Evolutionary conservation across 2,888 invertebrate species (phyloP), one percentile per base, ranked within the genome.

Genomic region (Monoplex corrugatus): DNA sequence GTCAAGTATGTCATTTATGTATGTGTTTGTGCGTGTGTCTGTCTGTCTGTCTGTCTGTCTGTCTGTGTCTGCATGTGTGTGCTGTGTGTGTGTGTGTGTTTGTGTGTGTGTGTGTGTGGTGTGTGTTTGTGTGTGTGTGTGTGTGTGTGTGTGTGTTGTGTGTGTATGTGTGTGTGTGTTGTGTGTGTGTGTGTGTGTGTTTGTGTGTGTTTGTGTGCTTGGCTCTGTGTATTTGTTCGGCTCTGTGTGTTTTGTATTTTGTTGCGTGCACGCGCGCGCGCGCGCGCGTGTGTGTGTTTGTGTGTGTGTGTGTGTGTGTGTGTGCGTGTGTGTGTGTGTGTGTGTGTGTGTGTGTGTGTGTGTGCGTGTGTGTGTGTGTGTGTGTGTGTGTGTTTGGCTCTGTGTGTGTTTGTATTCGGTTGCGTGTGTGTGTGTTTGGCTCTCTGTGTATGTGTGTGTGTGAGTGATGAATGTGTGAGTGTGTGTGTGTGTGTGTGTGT

Each of bases 301-400:
- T 57, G 57, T 57, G 57, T 57, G 57, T 57, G 57, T 57, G 57
- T 57, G 57, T 57, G 57, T 57, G 57, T 57, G 57, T 57, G 57
- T 57, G 57, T 57, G 57, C 28, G 57, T 57, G 57, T 57, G 57
- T 57, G 57, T 57, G 57, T 57, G 57, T 57, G 57, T 57, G 57
- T 5, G 57, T 10, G 57, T 10, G 57, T 10, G 57, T 10, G 57
- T 10, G 2, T 57, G 57, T 57, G 5, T 5, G 57, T 57, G 5
- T 10, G 57, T 57, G 57, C 57, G 50, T 19, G 8, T 50, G 50
- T 50, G 50, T 19, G 19, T 50, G 50, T 19, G n/a, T n/a, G n/a
- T n/a, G n/a, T n/a, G n/a, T n/a, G n/a, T n/a, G n/a, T n/a, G n/a
- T n/a, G n/a, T n/a, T n/a, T n/a, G n/a, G n/a, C n/a, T n/a, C n/a